phyloP scores from a whole-genome alignment of 2,113 vertebrate species.

The Tachycineta bicolor region DNA sequence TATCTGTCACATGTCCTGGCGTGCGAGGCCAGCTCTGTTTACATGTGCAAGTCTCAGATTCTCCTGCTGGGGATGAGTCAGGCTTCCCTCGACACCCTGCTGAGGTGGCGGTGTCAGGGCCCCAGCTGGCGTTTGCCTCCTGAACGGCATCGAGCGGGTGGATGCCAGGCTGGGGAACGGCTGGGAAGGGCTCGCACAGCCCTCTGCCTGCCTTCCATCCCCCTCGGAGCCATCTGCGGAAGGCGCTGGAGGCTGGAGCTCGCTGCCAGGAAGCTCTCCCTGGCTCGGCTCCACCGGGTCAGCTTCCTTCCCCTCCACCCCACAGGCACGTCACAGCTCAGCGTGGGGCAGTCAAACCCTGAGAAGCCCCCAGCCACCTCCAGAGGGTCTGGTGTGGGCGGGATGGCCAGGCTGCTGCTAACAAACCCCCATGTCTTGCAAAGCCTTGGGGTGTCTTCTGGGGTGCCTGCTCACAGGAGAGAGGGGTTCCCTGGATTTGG shows the following conservation, averaged over 20 bases:
- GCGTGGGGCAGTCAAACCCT: rapidly evolving
- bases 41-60: background rate
- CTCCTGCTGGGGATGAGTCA: constrained; percentile 18
- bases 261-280: constrained; percentile 11
- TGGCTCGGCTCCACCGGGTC: background rate
- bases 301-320: constrained; percentile 39
- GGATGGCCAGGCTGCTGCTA: background rate
- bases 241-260: background rate
- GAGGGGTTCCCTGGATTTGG: background rate
- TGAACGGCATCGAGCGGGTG: rapidly evolving
- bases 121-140: background rate
- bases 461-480: background rate
- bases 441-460: background rate
- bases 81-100: background rate
- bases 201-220: background rate
- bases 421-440: background rate
- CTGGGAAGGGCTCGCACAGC: background rate
- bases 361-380: background rate
- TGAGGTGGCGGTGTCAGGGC: background rate
- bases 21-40: background rate
- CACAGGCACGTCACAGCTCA: background rate
- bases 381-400: rapidly evolving
- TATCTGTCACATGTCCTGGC: background rate
- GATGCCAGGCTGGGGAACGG: background rate
- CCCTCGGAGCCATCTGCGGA: background rate